A percentile compares a stretch with the other conserved stretches of the same genome.
Conservation (phyloP, 2,113 vertebrate genomes). For the Naja naja region DNA sequence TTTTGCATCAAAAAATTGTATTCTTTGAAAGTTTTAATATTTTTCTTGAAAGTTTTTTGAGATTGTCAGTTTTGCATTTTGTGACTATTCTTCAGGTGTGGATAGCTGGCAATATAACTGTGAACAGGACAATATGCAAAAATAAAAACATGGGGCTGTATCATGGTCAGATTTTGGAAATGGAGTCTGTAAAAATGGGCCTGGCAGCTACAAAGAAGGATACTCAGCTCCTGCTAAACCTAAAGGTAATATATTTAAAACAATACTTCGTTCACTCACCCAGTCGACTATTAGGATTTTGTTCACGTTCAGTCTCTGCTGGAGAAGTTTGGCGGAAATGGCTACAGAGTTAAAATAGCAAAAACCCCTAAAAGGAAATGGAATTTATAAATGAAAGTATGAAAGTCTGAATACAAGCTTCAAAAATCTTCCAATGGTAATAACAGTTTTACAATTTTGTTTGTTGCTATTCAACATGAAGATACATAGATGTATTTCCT, state of each 20-base stretch:
- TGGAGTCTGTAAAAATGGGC: not conserved
- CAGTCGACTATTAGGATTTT: slow-evolving; percentile 98
- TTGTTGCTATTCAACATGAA: not conserved
- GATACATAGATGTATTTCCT: not conserved
- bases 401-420: not conserved
- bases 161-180: not conserved
- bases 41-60: not conserved
- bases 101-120: not conserved
- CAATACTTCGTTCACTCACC: slow-evolving; percentile 75
- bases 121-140: not conserved
- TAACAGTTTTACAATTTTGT: not conserved
- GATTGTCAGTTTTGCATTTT: not conserved
- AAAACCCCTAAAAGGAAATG: slow-evolving; percentile 84
- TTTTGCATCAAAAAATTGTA: not conserved
- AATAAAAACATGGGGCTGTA: not conserved
- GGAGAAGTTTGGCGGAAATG: slow-evolving; percentile 92
- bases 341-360: slow-evolving; percentile 99
- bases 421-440: not conserved
- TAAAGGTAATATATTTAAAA: not conserved
- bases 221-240: not conserved
- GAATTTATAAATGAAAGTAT: not conserved
- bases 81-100: not conserved
- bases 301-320: slow-evolving; percentile 91
- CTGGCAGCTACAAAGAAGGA: not conserved
- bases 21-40: not conserved